These are phyloP conservation scores for Papilio elwesi DNA, from an alignment of 2,888 invertebrate genomes.

Conservation along the genomic window DNA sequence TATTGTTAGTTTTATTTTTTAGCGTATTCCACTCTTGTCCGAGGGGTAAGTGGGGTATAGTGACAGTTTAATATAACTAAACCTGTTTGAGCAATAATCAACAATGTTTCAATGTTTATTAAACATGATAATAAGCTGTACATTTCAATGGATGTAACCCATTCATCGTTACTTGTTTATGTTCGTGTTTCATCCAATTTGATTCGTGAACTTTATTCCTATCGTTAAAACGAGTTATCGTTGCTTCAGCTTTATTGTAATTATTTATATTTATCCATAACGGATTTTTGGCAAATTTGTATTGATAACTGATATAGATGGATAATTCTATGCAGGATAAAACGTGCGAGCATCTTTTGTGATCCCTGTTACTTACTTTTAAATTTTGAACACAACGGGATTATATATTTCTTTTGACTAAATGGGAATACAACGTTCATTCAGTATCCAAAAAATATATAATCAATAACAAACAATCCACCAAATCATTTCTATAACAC, in stretches of 20 bases:
- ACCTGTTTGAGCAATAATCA: slow-evolving; percentile 71
- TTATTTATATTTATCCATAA: neutral
- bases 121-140: slow-evolving; percentile 77
- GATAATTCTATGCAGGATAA: no score
- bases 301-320: no score
- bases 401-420: no score
- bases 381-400: no score
- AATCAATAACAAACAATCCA: neutral
- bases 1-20: slow-evolving; percentile 72
- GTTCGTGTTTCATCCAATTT: slow-evolving; percentile 42
- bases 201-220: neutral
- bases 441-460: no score
- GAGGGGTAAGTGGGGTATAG: slow-evolving; percentile 54
- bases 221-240: neutral
- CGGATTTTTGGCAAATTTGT: no score
- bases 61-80: slow-evolving; percentile 57
- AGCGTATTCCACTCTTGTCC: slow-evolving; percentile 64
- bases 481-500: neutral
- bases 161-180: slow-evolving; percentile 45
- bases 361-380: no score
- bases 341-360: no score
- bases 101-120: slow-evolving; percentile 83
- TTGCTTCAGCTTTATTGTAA: neutral
- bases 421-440: no score
- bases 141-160: slow-evolving; percentile 51